These are phyloP conservation scores for Bicyclus anynana DNA, from an alignment of 1,140 invertebrate species.

Conservation along the genomic window DNA sequence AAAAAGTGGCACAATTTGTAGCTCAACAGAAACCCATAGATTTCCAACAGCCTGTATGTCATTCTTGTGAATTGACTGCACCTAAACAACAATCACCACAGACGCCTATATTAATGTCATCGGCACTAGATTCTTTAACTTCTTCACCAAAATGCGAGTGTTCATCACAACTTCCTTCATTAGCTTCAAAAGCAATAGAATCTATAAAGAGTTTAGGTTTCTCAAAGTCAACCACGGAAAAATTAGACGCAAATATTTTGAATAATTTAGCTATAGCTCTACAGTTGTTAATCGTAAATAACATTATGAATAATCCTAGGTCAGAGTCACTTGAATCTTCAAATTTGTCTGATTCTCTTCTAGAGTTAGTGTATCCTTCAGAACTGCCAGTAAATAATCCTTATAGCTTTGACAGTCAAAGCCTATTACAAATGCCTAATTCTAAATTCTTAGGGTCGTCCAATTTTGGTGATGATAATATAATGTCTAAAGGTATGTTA, in stretches of 20 bases:
- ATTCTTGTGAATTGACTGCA: neutral
- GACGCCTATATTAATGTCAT: neutral
- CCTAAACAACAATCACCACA: neutral
- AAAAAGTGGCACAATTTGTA: neutral
- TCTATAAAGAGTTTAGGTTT: conserved; percentile 3
- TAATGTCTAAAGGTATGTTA: conserved; percentile 15
- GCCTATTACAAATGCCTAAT: conserved; percentile 28
- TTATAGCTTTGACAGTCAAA: neutral
- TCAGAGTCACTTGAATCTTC: neutral
- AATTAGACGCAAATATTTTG: conserved; percentile 44
- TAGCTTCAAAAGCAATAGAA: neutral
- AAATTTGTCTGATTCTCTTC: neutral
- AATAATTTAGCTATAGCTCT: conserved; percentile 63
- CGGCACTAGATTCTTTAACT: neutral
- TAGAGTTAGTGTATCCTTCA: conserved; percentile 9
- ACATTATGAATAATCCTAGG: conserved; percentile 45
- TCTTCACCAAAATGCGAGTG: neutral
- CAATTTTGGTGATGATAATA: conserved; percentile 23
- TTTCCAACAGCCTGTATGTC: neutral
- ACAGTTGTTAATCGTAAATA: conserved; percentile 55
- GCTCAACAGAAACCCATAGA: neutral
- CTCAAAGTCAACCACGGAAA: neutral
- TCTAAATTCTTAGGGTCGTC: conserved; percentile 43
- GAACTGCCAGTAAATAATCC: neutral
- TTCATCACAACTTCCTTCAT: neutral